phyloP scores from a whole-genome alignment of 2,888 invertebrate genomes.

The Melanostoma scalare region DNA sequence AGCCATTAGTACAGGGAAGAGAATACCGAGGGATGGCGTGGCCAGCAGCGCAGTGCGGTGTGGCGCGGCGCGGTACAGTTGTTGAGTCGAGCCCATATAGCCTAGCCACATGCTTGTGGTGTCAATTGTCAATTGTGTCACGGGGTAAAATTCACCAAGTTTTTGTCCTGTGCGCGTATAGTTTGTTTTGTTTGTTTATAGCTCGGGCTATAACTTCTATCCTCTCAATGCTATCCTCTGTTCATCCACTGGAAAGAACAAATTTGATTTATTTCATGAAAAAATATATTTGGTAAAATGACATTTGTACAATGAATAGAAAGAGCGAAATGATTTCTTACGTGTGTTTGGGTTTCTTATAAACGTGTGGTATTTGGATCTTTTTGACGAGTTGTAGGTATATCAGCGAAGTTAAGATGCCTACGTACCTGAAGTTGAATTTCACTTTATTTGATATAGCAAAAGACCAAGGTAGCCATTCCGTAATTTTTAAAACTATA shows the following conservation, averaged over 20 bases:
- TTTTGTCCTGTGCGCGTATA: slow-evolving; percentile 65
- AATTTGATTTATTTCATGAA: slow-evolving; percentile 69
- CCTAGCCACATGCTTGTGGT: slow-evolving; percentile 67
- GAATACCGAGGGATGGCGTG: slow-evolving; percentile 50
- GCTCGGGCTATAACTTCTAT: slow-evolving; percentile 36
- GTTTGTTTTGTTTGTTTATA: slow-evolving; percentile 66
- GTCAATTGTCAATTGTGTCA: slow-evolving; percentile 73
- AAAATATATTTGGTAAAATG: slow-evolving; percentile 42
- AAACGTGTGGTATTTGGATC: neutral
- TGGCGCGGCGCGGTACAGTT: slow-evolving; percentile 40
- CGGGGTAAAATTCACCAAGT: slow-evolving; percentile 67
- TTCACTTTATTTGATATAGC: no score
- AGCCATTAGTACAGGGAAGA: slow-evolving; percentile 51
- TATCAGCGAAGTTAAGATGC: no score
- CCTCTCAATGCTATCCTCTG: slow-evolving; percentile 37
- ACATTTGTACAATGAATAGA: slow-evolving; percentile 7
- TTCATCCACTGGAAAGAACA: slow-evolving; percentile 64
- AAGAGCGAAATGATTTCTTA: slow-evolving; percentile 20
- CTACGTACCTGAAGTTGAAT: no score
- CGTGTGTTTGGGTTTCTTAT: neutral
- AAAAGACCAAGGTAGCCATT: no score
- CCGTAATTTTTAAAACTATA: no score
- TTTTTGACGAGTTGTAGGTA: no score
- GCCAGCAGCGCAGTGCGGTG: neutral
- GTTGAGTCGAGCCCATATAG: slow-evolving; percentile 50